A percentile compares a stretch with the other conserved stretches of the same genome.
phyloP scores from a whole-genome alignment of 2,888 invertebrate species.

The Apodemia mormo region DNA sequence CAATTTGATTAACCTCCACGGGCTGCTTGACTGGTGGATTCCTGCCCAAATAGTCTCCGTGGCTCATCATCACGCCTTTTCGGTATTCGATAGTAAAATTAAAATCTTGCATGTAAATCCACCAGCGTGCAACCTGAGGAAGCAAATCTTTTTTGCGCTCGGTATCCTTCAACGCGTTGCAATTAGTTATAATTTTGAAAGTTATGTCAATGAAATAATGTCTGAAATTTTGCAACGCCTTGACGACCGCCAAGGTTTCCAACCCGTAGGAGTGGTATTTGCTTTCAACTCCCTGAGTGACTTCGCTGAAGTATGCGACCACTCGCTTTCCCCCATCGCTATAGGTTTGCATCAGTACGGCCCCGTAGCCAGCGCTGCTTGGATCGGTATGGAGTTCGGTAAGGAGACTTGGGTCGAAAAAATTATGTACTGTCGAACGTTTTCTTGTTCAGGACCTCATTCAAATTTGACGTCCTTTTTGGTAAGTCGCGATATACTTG shows the following conservation, averaged over 20 bases:
- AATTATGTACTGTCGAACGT: slow-evolving; percentile 28
- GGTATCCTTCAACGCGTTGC: slow-evolving; percentile 25
- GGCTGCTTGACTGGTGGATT: slow-evolving; percentile 21
- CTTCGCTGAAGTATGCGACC: too few species aligned
- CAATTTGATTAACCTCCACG: slow-evolving; percentile 17
- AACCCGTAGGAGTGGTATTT: too few species aligned
- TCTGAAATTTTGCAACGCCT: slow-evolving; percentile 33
- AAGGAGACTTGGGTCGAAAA: slow-evolving; percentile 22
- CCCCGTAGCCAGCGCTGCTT: background rate
- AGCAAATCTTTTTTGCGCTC: slow-evolving; percentile 42
- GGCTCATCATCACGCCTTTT: slow-evolving; percentile 37
- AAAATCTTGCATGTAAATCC: slow-evolving; percentile 40
- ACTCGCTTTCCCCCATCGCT: slow-evolving; percentile 13
- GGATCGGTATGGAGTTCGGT: background rate
- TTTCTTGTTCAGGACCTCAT: slow-evolving; percentile 30
- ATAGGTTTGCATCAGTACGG: slow-evolving; percentile 25
- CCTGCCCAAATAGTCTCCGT: slow-evolving; percentile 45
- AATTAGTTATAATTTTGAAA: slow-evolving; percentile 43
- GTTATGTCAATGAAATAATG: slow-evolving; percentile 33
- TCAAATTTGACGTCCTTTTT: slow-evolving; percentile 28
- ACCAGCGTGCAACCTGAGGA: slow-evolving; percentile 40
- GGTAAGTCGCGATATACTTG: slow-evolving; percentile 24
- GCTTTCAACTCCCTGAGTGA: slow-evolving; percentile 29
- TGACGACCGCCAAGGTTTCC: slow-evolving; percentile 37
- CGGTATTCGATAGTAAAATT: slow-evolving; percentile 35